These are phyloP conservation scores for Drosophila yakuba DNA, from an alignment of 1,140 invertebrate genomes.

Conservation along the genomic window DNA sequence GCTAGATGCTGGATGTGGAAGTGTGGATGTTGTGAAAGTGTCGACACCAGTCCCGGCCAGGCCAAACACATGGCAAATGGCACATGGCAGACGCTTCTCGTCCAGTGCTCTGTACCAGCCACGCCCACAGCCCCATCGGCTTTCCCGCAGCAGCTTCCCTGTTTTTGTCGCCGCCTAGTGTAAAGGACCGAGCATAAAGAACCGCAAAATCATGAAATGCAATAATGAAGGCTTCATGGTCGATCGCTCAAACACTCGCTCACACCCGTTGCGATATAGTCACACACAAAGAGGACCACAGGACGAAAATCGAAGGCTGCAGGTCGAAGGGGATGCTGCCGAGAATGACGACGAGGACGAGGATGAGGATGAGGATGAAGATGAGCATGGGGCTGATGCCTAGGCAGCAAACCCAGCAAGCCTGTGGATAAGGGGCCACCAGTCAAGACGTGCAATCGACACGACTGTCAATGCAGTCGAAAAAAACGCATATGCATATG, in stretches of 20 bases:
- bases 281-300: constrained; percentile 12
- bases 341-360: neutral
- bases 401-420: constrained; percentile 23
- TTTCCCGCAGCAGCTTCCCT: constrained; percentile 6
- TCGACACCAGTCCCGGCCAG: constrained; percentile 70
- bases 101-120: constrained; percentile 15
- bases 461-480: constrained; percentile 46
- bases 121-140: neutral
- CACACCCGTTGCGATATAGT: constrained; percentile 22
- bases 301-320: constrained; percentile 1
- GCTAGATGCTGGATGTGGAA: constrained; percentile 3
- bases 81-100: constrained; percentile 33
- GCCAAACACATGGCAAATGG: constrained; percentile 72
- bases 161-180: constrained; percentile 28
- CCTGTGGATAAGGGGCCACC: constrained; percentile 21
- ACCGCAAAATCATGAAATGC: constrained; percentile 83
- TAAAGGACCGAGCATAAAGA: constrained; percentile 74
- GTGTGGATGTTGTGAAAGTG: constrained; percentile 72
- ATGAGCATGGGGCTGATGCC: neutral
- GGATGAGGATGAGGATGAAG: neutral
- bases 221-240: constrained; percentile 83
- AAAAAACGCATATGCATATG: neutral
- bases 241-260: constrained; percentile 73
- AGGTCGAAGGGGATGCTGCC: too few species aligned
- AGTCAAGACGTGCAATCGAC: constrained; percentile 69